Evolutionary conservation across 2,797 vertebrate genomes (phyloP).

Genomic region (Garrulus glandarius): DNA sequence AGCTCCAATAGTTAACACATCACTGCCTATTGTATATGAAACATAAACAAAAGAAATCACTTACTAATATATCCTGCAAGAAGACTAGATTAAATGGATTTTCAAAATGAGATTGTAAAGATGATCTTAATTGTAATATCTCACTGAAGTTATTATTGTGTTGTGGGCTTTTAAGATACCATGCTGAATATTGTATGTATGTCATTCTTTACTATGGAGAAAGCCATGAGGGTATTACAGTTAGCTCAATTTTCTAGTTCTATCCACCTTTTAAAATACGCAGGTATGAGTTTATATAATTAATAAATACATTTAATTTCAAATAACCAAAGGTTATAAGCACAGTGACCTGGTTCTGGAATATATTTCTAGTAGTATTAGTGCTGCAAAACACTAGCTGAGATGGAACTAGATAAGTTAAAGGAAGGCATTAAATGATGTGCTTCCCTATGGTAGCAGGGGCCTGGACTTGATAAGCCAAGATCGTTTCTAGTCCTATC

Average conservation of each 20-base stretch:
- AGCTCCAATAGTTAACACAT: background rate
- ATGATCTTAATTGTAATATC: slow-evolving; percentile 18
- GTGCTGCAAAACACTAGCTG: background rate
- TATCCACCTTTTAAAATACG: background rate
- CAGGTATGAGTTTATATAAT: background rate
- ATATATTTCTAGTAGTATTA: background rate
- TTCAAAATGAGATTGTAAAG: slow-evolving; percentile 44
- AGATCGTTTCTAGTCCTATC: background rate
- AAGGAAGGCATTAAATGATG: background rate
- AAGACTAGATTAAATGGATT: slow-evolving; percentile 12
- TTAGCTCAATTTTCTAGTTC: background rate
- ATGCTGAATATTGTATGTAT: background rate
- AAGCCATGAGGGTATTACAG: background rate
- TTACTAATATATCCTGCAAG: background rate
- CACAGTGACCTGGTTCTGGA: background rate
- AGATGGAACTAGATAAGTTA: background rate
- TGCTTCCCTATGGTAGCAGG: background rate
- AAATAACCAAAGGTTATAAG: background rate
- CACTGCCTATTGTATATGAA: background rate
- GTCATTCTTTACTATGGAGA: background rate
- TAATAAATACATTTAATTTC: background rate
- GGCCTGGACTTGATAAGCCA: background rate
- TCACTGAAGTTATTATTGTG: background rate
- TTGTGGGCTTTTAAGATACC: background rate
- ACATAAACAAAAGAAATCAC: slow-evolving; percentile 16